These are phyloP conservation scores for Mythimna vitellina DNA, from an alignment of 2,888 invertebrate genomes.

Conservation along the genomic window DNA sequence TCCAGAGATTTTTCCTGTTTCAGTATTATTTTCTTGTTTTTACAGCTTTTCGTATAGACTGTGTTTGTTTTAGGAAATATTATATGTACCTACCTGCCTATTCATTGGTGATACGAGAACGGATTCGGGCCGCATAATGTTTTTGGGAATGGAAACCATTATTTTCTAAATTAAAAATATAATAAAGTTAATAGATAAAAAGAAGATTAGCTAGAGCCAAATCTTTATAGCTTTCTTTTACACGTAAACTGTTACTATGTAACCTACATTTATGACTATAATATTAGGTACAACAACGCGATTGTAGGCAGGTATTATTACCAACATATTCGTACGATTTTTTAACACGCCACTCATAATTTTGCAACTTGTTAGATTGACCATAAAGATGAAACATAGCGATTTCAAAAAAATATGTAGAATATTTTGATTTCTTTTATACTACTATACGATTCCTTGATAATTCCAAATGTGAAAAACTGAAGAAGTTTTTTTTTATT, in stretches of 20 bases:
- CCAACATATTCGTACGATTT: background rate
- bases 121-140: background rate
- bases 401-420: background rate
- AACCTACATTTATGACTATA: constrained; percentile 4
- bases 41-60: constrained; percentile 32
- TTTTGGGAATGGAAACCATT: background rate
- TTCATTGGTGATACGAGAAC: background rate
- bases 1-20: constrained; percentile 57
- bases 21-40: constrained; percentile 51
- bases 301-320: constrained; percentile 3
- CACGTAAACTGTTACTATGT: constrained; percentile 4
- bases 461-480: background rate
- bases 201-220: background rate
- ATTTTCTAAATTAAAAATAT: background rate
- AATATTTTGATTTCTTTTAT: no score
- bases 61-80: constrained; percentile 33
- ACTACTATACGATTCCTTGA: no score
- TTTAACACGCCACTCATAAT: constrained; percentile 4
- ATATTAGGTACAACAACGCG: background rate
- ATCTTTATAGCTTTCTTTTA: background rate
- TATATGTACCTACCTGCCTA: background rate
- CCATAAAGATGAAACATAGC: background rate
- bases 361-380: background rate
- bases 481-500: background rate
- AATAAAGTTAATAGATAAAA: background rate